Evolutionary conservation across 1,140 invertebrate genomes (phyloP).

Genomic region (Meloidogyne exigua): DNA sequence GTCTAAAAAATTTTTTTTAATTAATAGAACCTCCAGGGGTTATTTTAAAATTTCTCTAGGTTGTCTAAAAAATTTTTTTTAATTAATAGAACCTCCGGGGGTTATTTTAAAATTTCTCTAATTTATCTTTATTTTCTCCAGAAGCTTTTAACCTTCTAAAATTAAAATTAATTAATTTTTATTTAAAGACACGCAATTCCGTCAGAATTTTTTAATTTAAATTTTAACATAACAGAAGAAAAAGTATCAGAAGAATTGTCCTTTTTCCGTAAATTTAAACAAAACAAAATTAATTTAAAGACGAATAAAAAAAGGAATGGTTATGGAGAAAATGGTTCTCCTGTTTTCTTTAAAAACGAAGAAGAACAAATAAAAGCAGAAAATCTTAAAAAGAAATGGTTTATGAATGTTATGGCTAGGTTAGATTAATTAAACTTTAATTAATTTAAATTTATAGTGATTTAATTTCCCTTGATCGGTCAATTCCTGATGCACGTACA

Average conservation of each 20-base stretch:
- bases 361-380: slow-evolving; percentile 32
- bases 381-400: slow-evolving; percentile 42
- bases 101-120: too few species aligned
- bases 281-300: slow-evolving; percentile 1
- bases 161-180: not conserved
- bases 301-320: slow-evolving; percentile 8
- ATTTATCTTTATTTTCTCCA: too few species aligned
- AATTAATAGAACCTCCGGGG: too few species aligned
- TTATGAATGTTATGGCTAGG: slow-evolving; percentile 50
- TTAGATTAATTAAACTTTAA: slow-evolving; percentile 11
- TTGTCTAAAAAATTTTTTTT: too few species aligned
- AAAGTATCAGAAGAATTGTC: not conserved
- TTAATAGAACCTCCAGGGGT: too few species aligned
- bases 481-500: slow-evolving; percentile 31
- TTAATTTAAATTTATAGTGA: slow-evolving; percentile 41
- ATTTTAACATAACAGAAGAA: slow-evolving; percentile 22
- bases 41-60: too few species aligned
- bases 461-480: slow-evolving; percentile 46
- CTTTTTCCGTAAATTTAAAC: not conserved
- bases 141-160: too few species aligned
- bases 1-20: too few species aligned
- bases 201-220: not conserved
- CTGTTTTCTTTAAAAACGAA: slow-evolving; percentile 34
- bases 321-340: slow-evolving; percentile 38
- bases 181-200: slow-evolving; percentile 13